Evolutionary conservation across 2,113 vertebrate species (phyloP), one percentile per base, ranked within the genome.

Genomic region (Scomber colias): DNA sequence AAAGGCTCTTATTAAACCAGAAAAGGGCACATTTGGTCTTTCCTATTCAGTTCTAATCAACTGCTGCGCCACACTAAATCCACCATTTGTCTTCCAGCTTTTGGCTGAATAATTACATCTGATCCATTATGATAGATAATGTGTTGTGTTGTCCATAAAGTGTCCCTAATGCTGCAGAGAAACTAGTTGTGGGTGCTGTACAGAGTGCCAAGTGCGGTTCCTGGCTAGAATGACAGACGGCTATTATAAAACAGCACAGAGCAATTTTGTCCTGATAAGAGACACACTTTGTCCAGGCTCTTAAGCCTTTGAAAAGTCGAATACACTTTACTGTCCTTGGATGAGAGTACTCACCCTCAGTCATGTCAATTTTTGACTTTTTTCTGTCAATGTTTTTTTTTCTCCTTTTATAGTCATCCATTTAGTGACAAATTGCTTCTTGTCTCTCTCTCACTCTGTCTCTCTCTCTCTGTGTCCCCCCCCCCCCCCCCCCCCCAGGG

Each of bases 401-500:
- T 66, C 44, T 77, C 30, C 53, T 62, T 85, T 76, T 49, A 62
- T 75, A 56, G 60, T 66, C 65, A 30, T 83, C 46, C 15, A 66
- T 87, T 87, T 76, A 73, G 66, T 65, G 62, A 77, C 72, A 82
- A 75, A 86, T 77, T 61, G 46, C 73, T 54, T 71, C 10, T 44
- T 63, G 13, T 70, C 40, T 73, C 59, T 35, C 44, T 14, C n/a
- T 59, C 27, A 56, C 35, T 61, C 21, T 57, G 51, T 54, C 59
- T 19, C 46, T 64, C 59, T 13, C 71, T 30, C 69, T 27, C 27
- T 56, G n/a, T 67, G 14, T 30, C 7, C 24, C 46, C 71, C 8
- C 69, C 31, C 82, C 11, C 19, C 17, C 79, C 27, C 70, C 48
- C 85, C 85, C 82, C 44, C 11, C 95, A 99, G 98, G 97, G 97